Conservation (phyloP, 2,113 vertebrate species). For the Rhabdomys dilectus region DNA sequence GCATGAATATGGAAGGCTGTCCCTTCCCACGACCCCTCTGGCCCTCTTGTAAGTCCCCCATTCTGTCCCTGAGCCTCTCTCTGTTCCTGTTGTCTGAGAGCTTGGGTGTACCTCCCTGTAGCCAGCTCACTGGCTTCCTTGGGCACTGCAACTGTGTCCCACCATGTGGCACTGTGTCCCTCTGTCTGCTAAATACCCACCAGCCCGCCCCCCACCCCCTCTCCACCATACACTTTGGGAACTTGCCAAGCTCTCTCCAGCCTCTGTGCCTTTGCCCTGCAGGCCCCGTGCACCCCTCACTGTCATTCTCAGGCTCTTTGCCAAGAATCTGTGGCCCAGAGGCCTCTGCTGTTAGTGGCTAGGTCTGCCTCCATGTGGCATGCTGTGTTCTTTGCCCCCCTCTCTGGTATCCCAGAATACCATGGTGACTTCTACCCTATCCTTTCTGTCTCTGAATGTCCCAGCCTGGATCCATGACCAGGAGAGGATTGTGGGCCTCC, state of each 20-base stretch:
- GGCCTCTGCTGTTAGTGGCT: background rate
- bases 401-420: background rate
- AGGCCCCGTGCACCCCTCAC: accelerated
- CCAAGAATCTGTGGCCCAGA: background rate
- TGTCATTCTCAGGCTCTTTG: no score
- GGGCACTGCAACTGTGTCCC: background rate
- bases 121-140: background rate
- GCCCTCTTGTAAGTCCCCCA: background rate
- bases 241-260: slow-evolving; percentile 15
- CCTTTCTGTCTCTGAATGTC: background rate
- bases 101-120: no score
- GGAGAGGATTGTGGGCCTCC: background rate
- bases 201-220: accelerated
- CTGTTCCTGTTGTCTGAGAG: background rate
- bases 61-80: background rate
- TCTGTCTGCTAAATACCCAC: background rate
- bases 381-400: no score
- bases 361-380: background rate
- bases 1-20: background rate
- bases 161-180: background rate
- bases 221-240: background rate
- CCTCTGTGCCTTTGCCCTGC: background rate
- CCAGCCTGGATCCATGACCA: accelerated
- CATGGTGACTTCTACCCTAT: background rate
- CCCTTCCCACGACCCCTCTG: background rate